Base-by-base conservation (phyloP, 2,888 invertebrate species). In the Hydropsyche betteni region DNA sequence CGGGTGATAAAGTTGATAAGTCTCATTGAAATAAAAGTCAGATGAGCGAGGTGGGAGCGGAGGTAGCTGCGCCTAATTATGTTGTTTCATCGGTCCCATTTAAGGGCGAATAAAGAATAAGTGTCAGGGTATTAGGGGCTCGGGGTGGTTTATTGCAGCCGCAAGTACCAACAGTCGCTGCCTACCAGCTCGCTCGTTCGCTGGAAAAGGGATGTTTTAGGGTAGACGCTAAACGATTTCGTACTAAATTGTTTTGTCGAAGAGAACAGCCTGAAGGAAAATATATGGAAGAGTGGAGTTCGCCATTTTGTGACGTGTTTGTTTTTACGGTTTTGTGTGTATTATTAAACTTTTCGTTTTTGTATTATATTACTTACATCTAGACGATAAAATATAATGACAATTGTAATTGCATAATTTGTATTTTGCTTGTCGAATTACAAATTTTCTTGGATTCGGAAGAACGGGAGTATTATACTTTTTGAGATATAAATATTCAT, bases 101-200 rank as follows among this genome's bases (percentile, higher is more conserved):
- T 74, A 76, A 74, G 71, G 58, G 76, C 74, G 74, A 77, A 76
- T 77, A 74, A 77, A 77, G 77, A 77, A 71, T 76, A 76, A 77
- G 77, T 74, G 73, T 75, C 74, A 71, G 58, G 53, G 74, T 75
- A 77, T 77, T 75, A 75, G 68, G 75, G 75, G 55, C n/a, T 5
- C 58, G 69, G 64, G 68, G 64, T 51, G 71, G 58, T 72, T 72
- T 72, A 72, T 72, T 55, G 72, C 72, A 14, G 12, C 72, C 72
- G 58, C 58, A 58, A 72, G 61, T 72, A 44, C 36, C 34, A 10
- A 33, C 72, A n/a, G 38, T 50, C 69, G 44, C 50, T 24, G 24
- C 51, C 50, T 16, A 14, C 51, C 50, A 6, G 34, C 10, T 64
- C n/a, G 24, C 64, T 34, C 64, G 24, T 24, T 24, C n/a, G 33